Evolutionary conservation across 1,140 invertebrate species (phyloP).

Genomic region (Drosophila repleta): DNA sequence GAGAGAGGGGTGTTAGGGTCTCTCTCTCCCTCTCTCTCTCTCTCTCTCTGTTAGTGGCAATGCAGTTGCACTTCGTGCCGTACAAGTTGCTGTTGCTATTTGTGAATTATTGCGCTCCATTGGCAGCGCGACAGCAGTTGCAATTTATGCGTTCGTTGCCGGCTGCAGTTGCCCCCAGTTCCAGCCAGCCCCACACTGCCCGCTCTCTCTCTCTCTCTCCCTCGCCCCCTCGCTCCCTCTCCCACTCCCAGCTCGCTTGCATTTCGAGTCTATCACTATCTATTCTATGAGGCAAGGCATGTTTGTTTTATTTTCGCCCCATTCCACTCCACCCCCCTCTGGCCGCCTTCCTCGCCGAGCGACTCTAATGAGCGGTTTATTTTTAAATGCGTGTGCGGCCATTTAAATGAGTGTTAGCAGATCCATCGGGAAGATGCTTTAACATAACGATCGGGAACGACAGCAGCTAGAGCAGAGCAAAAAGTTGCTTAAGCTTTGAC

Average conservation of each 20-base stretch:
- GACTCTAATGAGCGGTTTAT: constrained; percentile 46
- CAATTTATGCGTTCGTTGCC: constrained; percentile 76
- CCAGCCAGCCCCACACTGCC: too few species aligned
- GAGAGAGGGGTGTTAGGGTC: background rate
- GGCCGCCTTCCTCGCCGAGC: background rate
- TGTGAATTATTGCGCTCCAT: constrained; percentile 73
- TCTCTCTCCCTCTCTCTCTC: background rate
- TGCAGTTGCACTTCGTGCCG: constrained; percentile 51
- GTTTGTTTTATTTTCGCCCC: constrained; percentile 12
- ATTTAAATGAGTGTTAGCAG: constrained; percentile 42
- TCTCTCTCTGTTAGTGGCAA: constrained; percentile 5
- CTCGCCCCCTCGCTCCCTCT: too few species aligned
- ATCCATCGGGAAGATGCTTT: constrained; percentile 13
- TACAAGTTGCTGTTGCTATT: constrained; percentile 59
- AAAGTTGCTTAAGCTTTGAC: background rate
- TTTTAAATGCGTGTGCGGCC: constrained; percentile 46
- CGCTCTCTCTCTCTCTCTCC: background rate
- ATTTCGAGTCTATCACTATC: constrained; percentile 41
- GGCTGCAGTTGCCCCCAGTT: constrained; percentile 26
- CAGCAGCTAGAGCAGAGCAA: too few species aligned
- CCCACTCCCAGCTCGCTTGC: background rate
- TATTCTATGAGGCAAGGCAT: constrained; percentile 23
- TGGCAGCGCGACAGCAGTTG: constrained; percentile 62
- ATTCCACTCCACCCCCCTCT: constrained; percentile 2
- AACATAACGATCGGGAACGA: constrained; percentile 1